Evolutionary conservation across 64 coral and sea anemone genomes (phyloP).

Genomic region (Dendrophyllia cribrosa): DNA sequence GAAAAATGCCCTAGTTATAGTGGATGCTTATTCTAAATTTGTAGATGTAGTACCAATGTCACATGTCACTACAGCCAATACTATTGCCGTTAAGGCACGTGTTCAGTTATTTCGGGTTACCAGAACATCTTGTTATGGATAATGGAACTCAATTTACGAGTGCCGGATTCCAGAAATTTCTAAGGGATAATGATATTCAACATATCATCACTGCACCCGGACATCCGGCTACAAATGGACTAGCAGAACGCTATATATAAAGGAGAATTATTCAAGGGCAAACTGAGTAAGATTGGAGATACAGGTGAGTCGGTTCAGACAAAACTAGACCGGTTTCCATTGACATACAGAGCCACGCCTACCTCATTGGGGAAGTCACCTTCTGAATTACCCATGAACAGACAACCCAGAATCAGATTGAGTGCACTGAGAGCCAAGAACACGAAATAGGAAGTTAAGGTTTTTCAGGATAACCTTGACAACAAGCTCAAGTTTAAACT

Average conservation of each 20-base stretch:
- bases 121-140: constrained; percentile 46
- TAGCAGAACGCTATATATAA: constrained; percentile 58
- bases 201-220: not conserved
- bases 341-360: constrained; percentile 55
- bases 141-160: constrained; percentile 25
- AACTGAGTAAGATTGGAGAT: constrained; percentile 42
- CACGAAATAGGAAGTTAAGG: constrained; percentile 66
- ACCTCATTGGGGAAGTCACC: constrained; percentile 42
- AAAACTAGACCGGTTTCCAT: constrained; percentile 43
- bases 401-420: constrained; percentile 54
- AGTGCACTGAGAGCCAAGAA: constrained; percentile 55
- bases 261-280: constrained; percentile 21
- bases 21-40: constrained; percentile 72
- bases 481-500: constrained; percentile 27
- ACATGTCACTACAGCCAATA: constrained; percentile 1
- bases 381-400: constrained; percentile 52
- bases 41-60: constrained; percentile 29
- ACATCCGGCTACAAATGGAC: constrained; percentile 28
- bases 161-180: not conserved
- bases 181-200: not conserved
- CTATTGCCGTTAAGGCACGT: constrained; percentile 25
- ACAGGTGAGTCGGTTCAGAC: constrained; percentile 41
- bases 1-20: constrained; percentile 50
- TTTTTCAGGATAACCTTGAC: constrained; percentile 57
- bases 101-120: constrained; percentile 11